phyloP scores from a whole-genome alignment of 2,888 invertebrate species.

The Lysandra coridon region DNA sequence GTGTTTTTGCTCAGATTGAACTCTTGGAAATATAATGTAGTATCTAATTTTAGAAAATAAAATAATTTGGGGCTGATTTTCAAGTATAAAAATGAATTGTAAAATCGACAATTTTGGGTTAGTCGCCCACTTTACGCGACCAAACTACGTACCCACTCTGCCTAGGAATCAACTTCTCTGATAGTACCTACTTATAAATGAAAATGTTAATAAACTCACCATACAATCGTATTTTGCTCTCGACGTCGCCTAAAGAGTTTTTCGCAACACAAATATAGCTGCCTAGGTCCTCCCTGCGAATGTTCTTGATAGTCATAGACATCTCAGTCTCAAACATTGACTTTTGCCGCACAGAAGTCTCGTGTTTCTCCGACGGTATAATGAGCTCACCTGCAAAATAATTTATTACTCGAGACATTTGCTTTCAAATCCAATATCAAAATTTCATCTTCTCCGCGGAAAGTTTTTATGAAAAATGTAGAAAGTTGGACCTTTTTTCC shows the following conservation, averaged over 20 bases:
- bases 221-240: constrained; percentile 93
- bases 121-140: too few species aligned
- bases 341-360: constrained; percentile 86
- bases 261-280: constrained; percentile 93
- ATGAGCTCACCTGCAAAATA: constrained; percentile 87
- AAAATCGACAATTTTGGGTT: too few species aligned
- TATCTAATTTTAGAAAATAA: too few species aligned
- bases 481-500: constrained; percentile 76
- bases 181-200: not conserved
- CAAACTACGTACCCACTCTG: too few species aligned
- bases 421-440: constrained; percentile 77
- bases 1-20: too few species aligned
- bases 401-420: constrained; percentile 70
- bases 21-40: too few species aligned
- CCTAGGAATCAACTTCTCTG: too few species aligned
- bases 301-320: constrained; percentile 89
- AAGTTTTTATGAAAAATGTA: constrained; percentile 79
- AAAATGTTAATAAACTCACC: constrained; percentile 80
- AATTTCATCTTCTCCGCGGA: constrained; percentile 69
- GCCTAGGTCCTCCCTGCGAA: constrained; percentile 89
- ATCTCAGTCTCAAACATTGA: constrained; percentile 92
- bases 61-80: too few species aligned
- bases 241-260: constrained; percentile 92
- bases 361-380: constrained; percentile 90
- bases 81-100: too few species aligned